Evolutionary conservation across 2,113 vertebrate species (phyloP), one percentile per base, ranked within the genome.

Genomic region (Nestor notabilis): DNA sequence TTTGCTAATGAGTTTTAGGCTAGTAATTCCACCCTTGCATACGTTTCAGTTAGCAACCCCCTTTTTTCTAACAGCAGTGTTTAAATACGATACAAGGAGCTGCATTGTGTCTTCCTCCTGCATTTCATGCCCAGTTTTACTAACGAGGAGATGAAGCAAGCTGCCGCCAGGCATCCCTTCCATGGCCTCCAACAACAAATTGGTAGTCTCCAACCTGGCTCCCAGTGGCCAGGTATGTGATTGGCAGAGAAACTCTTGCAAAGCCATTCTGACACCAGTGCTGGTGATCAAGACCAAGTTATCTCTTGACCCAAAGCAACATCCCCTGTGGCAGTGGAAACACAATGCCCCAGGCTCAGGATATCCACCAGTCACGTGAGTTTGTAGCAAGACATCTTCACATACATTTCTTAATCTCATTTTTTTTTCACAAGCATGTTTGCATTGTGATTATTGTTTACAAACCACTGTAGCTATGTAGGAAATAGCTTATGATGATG

Each of bases 1-100:
- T 68, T 81, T 55, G 97, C 86, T 97, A 97, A 97, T 82, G 85
- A 97, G 95, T 86, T 95, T 81, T 88, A 88, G 91, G 82, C 86
- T 93, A 91, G 93, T 81, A 81, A 87, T 10, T 5, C 72, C 13
- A 56, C 55, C 87, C 70, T 56, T 11, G 24, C 68, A 35, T 11
- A 14, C 1, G 15, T 39, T 83, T 93, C 33, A 3, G 77, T 11
- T 72, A 89, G 95, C 65, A 71, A 72, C 77, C 33, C 82, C 63
- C 53, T 28, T 44, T 3, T 70, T 56, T 78, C 64, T 78, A 65
- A 95, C 39, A 17, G 66, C 89, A 46, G 75, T 60, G n/a, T 77
- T 28, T 31, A 46, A 69, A 82, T 39, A 19, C 3, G 4, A 5
- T 5, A 89, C 74, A 95, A 70, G 89, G 60, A 50, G 80, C 89